A percentile compares a stretch with the other conserved stretches of the same genome.
Evolutionary conservation across 1,140 invertebrate genomes (phyloP).

Genomic region (Zaprionus ornatus): DNA sequence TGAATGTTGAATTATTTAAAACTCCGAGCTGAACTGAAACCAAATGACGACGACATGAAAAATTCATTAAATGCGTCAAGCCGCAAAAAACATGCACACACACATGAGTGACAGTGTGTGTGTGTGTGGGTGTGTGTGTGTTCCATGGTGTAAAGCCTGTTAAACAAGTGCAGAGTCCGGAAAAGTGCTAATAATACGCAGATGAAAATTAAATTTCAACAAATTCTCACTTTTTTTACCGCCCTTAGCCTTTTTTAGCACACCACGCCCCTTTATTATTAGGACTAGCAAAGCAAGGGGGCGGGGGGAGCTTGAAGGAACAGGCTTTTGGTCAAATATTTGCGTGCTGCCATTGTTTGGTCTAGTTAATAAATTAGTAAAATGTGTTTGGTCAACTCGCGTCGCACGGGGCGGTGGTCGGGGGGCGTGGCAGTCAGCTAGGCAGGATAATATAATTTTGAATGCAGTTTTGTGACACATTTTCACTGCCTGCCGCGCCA

Average conservation of each 20-base stretch:
- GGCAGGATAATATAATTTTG: slow-evolving; percentile 65
- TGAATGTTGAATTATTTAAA: slow-evolving; percentile 62
- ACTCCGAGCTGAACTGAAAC: slow-evolving; percentile 28
- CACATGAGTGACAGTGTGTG: neutral
- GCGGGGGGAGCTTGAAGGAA: neutral
- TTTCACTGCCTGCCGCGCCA: slow-evolving; percentile 28
- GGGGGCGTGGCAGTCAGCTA: slow-evolving; percentile 27
- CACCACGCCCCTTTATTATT: neutral
- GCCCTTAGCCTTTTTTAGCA: neutral
- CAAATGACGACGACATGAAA: slow-evolving; percentile 64
- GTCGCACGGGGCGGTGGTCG: neutral
- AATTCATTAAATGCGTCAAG: slow-evolving; percentile 75
- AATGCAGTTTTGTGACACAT: slow-evolving; percentile 37
- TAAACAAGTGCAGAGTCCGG: neutral
- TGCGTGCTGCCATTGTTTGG: slow-evolving; percentile 47
- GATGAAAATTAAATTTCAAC: slow-evolving; percentile 4
- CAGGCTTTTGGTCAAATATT: slow-evolving; percentile 58
- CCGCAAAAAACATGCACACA: slow-evolving; percentile 54
- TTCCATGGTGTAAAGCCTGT: neutral
- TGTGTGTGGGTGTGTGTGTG: slow-evolving; percentile 6
- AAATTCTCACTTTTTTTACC: neutral
- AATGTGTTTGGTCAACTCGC: slow-evolving; percentile 62
- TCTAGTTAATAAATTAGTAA: slow-evolving; percentile 79
- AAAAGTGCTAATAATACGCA: slow-evolving; percentile 5
- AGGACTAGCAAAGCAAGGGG: neutral